Percentiles rank a stretch among this genome's conserved stretches.
Conservation (phyloP, 2,113 vertebrate genomes). For the Panurus biarmicus region DNA sequence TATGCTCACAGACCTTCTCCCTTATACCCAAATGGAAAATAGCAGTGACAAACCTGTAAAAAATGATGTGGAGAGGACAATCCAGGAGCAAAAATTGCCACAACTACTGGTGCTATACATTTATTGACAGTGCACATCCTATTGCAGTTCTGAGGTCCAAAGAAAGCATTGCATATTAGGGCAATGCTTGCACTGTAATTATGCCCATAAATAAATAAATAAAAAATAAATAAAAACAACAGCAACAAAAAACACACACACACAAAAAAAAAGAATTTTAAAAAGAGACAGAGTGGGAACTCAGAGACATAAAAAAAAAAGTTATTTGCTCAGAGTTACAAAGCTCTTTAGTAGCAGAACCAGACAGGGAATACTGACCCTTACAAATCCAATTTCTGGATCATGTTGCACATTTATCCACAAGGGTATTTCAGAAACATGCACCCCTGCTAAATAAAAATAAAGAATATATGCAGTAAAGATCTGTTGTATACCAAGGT, state of each 20-base stretch:
- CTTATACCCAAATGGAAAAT: background rate
- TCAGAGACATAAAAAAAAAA: background rate
- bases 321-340: background rate
- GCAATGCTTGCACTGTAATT: background rate
- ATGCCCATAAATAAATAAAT: background rate
- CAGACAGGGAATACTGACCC: accelerated
- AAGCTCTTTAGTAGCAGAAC: background rate
- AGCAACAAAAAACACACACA: too few relatives aligned
- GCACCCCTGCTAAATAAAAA: background rate
- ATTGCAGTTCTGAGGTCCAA: background rate
- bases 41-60: background rate
- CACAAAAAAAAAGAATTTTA: too few relatives aligned
- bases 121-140: background rate
- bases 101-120: background rate
- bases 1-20: background rate
- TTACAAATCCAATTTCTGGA: background rate
- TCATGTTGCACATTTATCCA: background rate
- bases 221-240: background rate
- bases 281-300: accelerated
- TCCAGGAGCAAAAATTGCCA: background rate
- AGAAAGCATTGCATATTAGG: background rate
- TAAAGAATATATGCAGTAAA: background rate
- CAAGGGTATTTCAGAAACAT: background rate
- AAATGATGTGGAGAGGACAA: background rate
- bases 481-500: background rate